Evolutionary conservation across 2,113 vertebrate species (phyloP), one percentile per base, ranked within the genome.

Genomic region (Origma solitaria): DNA sequence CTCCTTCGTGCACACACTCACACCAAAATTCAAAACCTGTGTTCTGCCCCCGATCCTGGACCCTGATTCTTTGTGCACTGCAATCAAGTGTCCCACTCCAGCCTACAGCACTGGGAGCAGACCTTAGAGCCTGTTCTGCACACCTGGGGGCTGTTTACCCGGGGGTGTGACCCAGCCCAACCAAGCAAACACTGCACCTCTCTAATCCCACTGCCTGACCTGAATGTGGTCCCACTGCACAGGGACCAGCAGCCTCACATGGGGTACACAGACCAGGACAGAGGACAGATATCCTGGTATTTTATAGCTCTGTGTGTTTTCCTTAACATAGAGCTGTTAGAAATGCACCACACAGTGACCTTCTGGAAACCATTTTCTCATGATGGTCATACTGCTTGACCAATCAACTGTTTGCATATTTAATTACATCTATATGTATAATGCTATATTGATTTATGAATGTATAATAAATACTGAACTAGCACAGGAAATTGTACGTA

Each of bases 231-330:
- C 65, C 49, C 30, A 3, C 3, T 45, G 44, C 13, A 2, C 19
- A 4, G 1, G 10, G 20, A 13, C 31, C 35, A 38, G 30, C 13
- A 42, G 42, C 30, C 30, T 86, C 13, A 3, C 27, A 9, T 0
- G 0, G 28, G 60, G 3, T 4, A 0, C 65, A 6, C 0, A 2
- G 50, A n/a, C 9, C 1, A 1, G 51, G 42, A 62, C 0, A 6
- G 54, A 81, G 25, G 35, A 57, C 19, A 13, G 50, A 31, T 2
- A 2, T 35, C n/a, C 33, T 1, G 0, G 8, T 54, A 17, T 42
- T 68, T 82, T 50, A 23, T 35, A 72, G 28, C 31, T 42, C 14
- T 64, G 6, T 37, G 11, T 1, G 37, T 70, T 79, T 69, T n/a
- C 47, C 38, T 81, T 66, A 25, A 24, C 1, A 1, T 2, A 73